Evolutionary conservation across 2,888 invertebrate genomes (phyloP).

Genomic region (Unio pictorum): DNA sequence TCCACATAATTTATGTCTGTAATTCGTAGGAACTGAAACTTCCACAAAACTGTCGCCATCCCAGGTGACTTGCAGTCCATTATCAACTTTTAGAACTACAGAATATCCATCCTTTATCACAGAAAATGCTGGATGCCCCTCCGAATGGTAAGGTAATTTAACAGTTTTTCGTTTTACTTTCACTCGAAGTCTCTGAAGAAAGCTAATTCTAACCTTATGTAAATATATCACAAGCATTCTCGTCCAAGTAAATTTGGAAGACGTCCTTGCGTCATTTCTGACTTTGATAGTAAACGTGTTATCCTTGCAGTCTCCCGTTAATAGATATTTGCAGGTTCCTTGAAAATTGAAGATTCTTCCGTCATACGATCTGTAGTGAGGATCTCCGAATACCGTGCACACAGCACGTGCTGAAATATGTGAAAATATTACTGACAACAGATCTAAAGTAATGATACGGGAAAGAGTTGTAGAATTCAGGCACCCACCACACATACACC

Average conservation of each 20-base stretch:
- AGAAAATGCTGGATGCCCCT: slow-evolving; percentile 63
- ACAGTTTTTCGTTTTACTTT: slow-evolving; percentile 87
- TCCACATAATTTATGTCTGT: slow-evolving; percentile 87
- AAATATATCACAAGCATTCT: slow-evolving; percentile 81
- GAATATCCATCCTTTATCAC: slow-evolving; percentile 75
- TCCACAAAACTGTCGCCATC: slow-evolving; percentile 94
- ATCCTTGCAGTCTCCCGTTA: slow-evolving; percentile 84
- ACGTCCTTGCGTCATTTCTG: slow-evolving; percentile 87
- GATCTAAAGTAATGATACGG: too few relatives aligned
- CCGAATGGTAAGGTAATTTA: slow-evolving; percentile 78
- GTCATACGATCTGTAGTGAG: slow-evolving; percentile 95
- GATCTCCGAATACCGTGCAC: slow-evolving; percentile 95
- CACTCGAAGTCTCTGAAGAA: slow-evolving; percentile 88
- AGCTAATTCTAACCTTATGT: slow-evolving; percentile 72
- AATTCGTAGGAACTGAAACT: slow-evolving; percentile 81
- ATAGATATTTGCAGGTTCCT: slow-evolving; percentile 88
- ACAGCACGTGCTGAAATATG: slow-evolving; percentile 82
- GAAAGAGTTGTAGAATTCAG: too few relatives aligned
- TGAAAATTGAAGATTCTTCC: slow-evolving; percentile 91
- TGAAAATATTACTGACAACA: too few relatives aligned
- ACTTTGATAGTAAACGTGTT: slow-evolving; percentile 87
- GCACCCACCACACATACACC: too few relatives aligned
- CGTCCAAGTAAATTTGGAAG: slow-evolving; percentile 90
- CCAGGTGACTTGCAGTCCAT: slow-evolving; percentile 89
- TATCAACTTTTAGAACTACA: slow-evolving; percentile 69